phyloP scores from a whole-genome alignment of 2,113 vertebrate genomes.

The Proterorhinus semilunaris region DNA sequence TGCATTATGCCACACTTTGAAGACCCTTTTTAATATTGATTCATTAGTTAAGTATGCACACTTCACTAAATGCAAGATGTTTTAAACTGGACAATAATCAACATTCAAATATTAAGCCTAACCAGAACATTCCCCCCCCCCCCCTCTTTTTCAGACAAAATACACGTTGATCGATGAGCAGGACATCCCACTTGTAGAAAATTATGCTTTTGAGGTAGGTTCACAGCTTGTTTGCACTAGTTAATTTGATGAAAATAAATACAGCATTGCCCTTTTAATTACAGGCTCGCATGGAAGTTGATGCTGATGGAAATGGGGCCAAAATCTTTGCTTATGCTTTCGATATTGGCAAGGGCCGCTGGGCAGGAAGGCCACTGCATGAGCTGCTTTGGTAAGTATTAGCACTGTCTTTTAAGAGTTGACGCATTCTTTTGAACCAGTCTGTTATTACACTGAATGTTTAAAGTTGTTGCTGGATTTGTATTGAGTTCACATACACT shows the following conservation, averaged over 20 bases:
- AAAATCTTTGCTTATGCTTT: conserved; percentile 98
- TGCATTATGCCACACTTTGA: too few relatives aligned
- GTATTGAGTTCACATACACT: not conserved
- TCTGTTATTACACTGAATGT: not conserved
- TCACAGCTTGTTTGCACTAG: not conserved
- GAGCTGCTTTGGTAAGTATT: conserved; percentile 92
- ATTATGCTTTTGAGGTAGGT: conserved; percentile 95
- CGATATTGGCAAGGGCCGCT: conserved; percentile 93
- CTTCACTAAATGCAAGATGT: not conserved
- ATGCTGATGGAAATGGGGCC: conserved; percentile 96
- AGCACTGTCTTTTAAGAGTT: not conserved
- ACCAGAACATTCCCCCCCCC: not conserved
- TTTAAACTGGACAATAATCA: not conserved
- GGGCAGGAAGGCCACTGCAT: conserved; percentile 90
- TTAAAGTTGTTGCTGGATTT: not conserved
- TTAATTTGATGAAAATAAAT: not conserved
- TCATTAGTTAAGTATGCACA: too few relatives aligned
- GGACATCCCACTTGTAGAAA: conserved; percentile 97
- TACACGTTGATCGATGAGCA: conserved; percentile 97
- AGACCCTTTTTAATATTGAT: too few relatives aligned
- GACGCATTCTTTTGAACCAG: not conserved
- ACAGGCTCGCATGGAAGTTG: conserved; percentile 97
- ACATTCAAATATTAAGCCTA: not conserved
- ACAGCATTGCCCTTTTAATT: not conserved
- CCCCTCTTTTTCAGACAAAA: conserved; percentile 91